Conservation (phyloP, 2,113 vertebrate species). For the Limnothrissa miodon region DNA sequence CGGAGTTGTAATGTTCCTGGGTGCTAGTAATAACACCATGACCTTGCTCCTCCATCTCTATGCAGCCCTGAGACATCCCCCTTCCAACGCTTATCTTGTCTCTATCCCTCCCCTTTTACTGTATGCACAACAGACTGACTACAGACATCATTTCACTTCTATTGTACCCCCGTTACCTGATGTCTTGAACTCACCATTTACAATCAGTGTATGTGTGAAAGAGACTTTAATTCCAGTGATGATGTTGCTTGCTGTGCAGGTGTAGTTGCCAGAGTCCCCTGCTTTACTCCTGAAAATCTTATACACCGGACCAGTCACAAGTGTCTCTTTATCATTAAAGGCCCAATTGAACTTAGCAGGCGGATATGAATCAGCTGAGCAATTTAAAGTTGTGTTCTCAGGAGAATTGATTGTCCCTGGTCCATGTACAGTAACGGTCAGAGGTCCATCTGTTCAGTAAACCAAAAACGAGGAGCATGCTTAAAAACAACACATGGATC, state of each 20-base stretch:
- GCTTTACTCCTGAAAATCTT: conserved; percentile 45
- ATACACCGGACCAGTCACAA: conserved; percentile 43
- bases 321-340: conserved; percentile 51
- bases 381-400: conserved; percentile 50
- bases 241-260: conserved; percentile 59
- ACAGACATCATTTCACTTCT: too few relatives aligned
- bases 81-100: too few relatives aligned
- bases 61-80: too few relatives aligned
- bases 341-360: conserved; percentile 58
- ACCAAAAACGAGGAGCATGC: background rate
- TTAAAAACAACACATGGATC: background rate
- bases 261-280: conserved; percentile 57
- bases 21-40: too few relatives aligned
- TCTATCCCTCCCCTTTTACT: too few relatives aligned
- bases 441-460: conserved; percentile 57
- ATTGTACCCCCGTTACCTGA: too few relatives aligned
- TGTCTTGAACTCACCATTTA: conserved; percentile 7
- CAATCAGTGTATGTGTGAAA: conserved; percentile 34
- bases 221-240: conserved; percentile 53
- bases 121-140: too few relatives aligned
- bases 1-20: too few relatives aligned
- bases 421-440: conserved; percentile 49
- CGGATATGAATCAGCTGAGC: conserved; percentile 54
- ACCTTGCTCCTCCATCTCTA: too few relatives aligned
- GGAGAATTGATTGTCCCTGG: conserved; percentile 36